Evolutionary conservation across 2,113 vertebrate species (phyloP).

Genomic region (Suncus etruscus): DNA sequence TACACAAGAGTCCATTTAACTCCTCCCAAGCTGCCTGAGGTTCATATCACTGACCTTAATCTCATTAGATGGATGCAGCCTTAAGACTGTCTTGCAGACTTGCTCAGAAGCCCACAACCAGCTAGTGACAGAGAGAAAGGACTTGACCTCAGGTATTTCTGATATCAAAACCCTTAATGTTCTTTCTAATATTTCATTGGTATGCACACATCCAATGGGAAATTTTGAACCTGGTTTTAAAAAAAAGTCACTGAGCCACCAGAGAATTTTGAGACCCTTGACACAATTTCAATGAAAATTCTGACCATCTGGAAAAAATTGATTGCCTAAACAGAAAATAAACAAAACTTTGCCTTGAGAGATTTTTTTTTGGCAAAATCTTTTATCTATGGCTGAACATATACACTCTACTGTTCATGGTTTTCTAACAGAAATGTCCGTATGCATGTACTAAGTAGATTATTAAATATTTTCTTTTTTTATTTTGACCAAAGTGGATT

Average conservation of each 20-base stretch:
- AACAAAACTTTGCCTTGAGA: neutral
- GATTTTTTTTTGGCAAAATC: neutral
- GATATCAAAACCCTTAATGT: neutral
- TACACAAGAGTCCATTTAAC: neutral
- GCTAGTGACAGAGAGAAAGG: neutral
- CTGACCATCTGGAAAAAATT: neutral
- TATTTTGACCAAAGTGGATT: too few species aligned
- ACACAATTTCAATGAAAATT: neutral
- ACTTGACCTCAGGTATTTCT: neutral
- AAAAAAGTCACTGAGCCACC: neutral
- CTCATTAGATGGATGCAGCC: neutral
- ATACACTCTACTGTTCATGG: neutral
- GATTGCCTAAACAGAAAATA: neutral
- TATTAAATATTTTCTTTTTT: neutral
- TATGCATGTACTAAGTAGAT: neutral
- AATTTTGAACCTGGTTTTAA: neutral
- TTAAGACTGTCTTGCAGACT: too few species aligned
- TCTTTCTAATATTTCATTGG: neutral
- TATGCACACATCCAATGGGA: too few species aligned
- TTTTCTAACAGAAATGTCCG: neutral
- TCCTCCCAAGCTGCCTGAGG: neutral
- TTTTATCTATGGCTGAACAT: neutral
- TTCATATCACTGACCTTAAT: neutral
- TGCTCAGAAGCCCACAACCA: neutral
- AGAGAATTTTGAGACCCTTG: neutral